Evolutionary conservation across 2,888 invertebrate genomes (phyloP).

Genomic region (Andrena bucephala): DNA sequence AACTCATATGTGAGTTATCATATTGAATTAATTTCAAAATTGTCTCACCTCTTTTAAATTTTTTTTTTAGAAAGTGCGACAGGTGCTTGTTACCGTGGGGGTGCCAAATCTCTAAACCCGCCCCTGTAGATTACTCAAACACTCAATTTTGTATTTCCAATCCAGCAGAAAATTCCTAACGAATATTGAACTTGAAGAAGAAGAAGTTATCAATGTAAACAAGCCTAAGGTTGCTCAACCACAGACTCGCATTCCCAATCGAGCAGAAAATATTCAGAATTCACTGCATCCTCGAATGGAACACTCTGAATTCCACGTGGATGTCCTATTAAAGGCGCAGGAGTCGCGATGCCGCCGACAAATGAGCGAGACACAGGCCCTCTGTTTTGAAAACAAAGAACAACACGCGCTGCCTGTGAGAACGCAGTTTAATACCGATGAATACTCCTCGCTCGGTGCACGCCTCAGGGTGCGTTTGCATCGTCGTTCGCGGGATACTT

Average conservation of each 20-base stretch:
- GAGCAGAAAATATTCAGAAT: background rate
- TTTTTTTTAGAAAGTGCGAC: too few relatives aligned
- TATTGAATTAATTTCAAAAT: too few relatives aligned
- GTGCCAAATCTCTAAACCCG: too few relatives aligned
- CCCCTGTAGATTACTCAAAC: too few relatives aligned
- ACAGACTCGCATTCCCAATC: background rate
- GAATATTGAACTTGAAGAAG: too few relatives aligned
- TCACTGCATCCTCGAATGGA: background rate
- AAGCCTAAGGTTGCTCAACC: too few relatives aligned
- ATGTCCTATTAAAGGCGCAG: background rate
- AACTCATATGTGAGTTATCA: too few relatives aligned
- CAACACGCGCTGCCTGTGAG: conserved; percentile 51
- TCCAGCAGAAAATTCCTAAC: background rate
- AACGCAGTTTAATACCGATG: conserved; percentile 54
- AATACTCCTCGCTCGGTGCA: conserved; percentile 43
- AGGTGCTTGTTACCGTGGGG: too few relatives aligned
- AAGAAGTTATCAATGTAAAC: too few relatives aligned
- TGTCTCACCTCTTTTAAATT: too few relatives aligned
- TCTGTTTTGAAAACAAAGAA: conserved; percentile 54
- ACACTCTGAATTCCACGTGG: background rate
- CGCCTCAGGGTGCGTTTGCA: conserved; percentile 54
- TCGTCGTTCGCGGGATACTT: conserved; percentile 46
- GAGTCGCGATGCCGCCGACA: background rate
- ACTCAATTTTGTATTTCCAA: background rate
- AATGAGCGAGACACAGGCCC: conserved; percentile 11